phyloP scores from a whole-genome alignment of 2,888 invertebrate genomes.

The Microplitis deprimator region DNA sequence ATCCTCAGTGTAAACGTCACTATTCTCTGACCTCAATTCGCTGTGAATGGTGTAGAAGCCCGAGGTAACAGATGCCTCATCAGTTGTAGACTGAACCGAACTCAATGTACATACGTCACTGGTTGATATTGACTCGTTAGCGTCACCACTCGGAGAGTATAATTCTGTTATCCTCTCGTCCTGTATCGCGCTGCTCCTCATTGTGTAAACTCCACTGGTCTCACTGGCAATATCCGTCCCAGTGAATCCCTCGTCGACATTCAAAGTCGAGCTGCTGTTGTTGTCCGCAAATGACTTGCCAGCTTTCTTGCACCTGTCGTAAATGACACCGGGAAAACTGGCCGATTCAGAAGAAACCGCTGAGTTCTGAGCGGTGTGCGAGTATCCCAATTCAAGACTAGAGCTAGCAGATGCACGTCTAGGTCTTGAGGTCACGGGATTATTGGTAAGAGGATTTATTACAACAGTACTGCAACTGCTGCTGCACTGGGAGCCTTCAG shows the following conservation, averaged over 20 bases:
- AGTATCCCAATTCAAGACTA: conserved; percentile 87
- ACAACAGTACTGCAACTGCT: conserved; percentile 92
- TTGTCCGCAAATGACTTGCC: conserved; percentile 54
- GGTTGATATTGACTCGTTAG: conserved; percentile 63
- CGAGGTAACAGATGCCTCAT: conserved; percentile 69
- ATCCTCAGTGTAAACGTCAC: conserved; percentile 67
- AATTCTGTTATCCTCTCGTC: conserved; percentile 64
- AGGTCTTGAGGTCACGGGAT: conserved; percentile 52
- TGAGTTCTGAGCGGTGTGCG: conserved; percentile 90
- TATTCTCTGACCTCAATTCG: conserved; percentile 66
- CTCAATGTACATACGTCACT: conserved; percentile 66
- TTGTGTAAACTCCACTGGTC: conserved; percentile 88
- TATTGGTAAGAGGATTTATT: conserved; percentile 71
- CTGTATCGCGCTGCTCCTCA: conserved; percentile 74
- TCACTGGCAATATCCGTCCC: conserved; percentile 78
- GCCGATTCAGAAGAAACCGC: conserved; percentile 79
- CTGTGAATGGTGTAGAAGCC: conserved; percentile 70
- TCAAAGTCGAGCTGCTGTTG: conserved; percentile 72
- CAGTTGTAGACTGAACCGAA: conserved; percentile 68
- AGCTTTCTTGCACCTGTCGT: conserved; percentile 66
- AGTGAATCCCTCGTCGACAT: conserved; percentile 47
- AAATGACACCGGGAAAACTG: conserved; percentile 73
- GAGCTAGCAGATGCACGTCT: conserved; percentile 84
- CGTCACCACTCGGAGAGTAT: conserved; percentile 61
- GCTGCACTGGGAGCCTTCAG: conserved; percentile 84